Percentiles rank a stretch among this genome's conserved stretches.
These are phyloP conservation scores for Mamestra brassicae DNA, from an alignment of 2,888 invertebrate genomes.

Conservation along the genomic window DNA sequence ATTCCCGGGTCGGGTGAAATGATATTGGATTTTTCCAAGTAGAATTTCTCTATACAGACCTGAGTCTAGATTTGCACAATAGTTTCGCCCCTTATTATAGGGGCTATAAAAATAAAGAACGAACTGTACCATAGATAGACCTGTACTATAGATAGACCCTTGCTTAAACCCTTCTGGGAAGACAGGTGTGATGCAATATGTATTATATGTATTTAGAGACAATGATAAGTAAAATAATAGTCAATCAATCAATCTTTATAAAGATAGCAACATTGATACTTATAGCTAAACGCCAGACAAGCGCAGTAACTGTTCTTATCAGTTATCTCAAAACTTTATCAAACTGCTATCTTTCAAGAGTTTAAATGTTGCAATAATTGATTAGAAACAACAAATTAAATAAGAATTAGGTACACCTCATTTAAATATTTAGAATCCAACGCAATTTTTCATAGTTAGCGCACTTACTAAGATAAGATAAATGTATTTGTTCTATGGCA, in stretches of 20 bases:
- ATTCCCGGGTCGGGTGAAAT: background rate
- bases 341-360: background rate
- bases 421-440: constrained; percentile 52
- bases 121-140: no score
- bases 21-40: background rate
- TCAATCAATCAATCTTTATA: background rate
- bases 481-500: constrained; percentile 70
- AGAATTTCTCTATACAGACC: background rate
- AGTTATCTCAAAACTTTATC: background rate
- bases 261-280: background rate
- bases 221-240: background rate
- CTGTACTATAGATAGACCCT: no score
- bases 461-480: constrained; percentile 73
- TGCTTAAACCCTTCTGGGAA: no score
- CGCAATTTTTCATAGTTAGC: constrained; percentile 55
- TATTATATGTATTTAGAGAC: background rate
- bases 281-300: background rate
- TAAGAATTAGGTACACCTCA: constrained; percentile 16
- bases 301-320: constrained; percentile 6
- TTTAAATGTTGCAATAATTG: constrained; percentile 47
- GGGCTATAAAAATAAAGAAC: no score
- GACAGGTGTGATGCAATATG: no score
- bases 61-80: background rate
- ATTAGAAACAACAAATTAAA: constrained; percentile 43
- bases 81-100: background rate